A percentile compares a stretch with the other conserved stretches of the same genome.
Conservation (phyloP, 1,140 invertebrate species). For the Drosophila sp. region DNA sequence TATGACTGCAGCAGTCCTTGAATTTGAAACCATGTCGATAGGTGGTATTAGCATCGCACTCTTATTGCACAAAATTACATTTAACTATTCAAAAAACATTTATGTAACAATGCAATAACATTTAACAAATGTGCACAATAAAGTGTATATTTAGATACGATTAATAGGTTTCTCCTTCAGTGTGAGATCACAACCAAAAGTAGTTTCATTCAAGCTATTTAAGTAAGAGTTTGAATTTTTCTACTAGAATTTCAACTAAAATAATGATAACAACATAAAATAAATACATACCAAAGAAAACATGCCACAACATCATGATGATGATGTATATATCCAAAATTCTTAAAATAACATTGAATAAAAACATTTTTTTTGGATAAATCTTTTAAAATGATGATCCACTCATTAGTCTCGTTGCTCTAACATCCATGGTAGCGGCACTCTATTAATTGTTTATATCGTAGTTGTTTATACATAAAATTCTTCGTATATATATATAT, state of each 20-base stretch:
- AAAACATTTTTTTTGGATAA: constrained; percentile 32
- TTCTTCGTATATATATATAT: constrained; percentile 31
- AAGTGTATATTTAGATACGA: constrained; percentile 4
- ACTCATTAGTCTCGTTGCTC: constrained; percentile 36
- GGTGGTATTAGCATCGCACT: background rate
- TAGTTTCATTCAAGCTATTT: constrained; percentile 10
- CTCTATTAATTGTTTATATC: constrained; percentile 45
- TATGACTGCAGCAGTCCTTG: constrained; percentile 40
- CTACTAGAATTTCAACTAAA: background rate
- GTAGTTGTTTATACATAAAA: constrained; percentile 50
- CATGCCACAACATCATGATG: constrained; percentile 57
- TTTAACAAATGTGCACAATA: constrained; percentile 45
- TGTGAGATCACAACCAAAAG: constrained; percentile 15
- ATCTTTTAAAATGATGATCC: constrained; percentile 39
- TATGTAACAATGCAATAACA: constrained; percentile 39
- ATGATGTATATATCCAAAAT: constrained; percentile 50
- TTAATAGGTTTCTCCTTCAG: background rate
- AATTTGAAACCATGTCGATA: constrained; percentile 27
- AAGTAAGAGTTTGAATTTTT: background rate
- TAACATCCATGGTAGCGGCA: constrained; percentile 52
- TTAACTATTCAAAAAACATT: constrained; percentile 35
- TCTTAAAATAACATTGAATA: constrained; percentile 54
- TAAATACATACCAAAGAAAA: constrained; percentile 72
- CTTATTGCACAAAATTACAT: constrained; percentile 19
- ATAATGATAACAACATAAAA: background rate